Percentiles rank a stretch among this genome's conserved stretches.
phyloP scores from a whole-genome alignment of 2,113 vertebrate genomes.

The Brachirus orientalis region DNA sequence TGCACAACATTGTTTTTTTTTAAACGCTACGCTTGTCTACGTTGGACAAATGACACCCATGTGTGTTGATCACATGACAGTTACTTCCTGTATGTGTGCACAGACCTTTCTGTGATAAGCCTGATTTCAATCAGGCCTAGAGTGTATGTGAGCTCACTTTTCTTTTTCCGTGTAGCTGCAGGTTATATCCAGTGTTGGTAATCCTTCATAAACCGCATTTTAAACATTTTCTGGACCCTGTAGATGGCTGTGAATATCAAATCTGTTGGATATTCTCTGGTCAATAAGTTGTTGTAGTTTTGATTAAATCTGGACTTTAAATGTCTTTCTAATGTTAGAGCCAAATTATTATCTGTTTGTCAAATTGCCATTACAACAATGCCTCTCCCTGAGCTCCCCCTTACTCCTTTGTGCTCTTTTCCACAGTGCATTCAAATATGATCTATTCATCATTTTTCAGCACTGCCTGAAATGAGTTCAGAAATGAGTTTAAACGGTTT shows the following conservation, averaged over 20 bases:
- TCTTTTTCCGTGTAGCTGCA: not conserved
- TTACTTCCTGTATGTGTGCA: no score
- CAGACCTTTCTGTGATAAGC: conserved; percentile 9
- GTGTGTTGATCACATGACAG: no score
- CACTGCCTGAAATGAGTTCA: not conserved
- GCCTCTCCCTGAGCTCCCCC: not conserved
- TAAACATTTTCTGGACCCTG: conserved; percentile 37
- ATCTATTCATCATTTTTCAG: not conserved
- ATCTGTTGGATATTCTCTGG: conserved; percentile 40
- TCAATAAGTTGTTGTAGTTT: conserved; percentile 23
- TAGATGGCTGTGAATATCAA: conserved; percentile 50
- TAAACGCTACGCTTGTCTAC: no score
- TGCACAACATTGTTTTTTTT: no score
- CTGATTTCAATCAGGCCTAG: conserved; percentile 25
- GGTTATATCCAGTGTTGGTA: conserved; percentile 9
- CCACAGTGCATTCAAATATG: not conserved
- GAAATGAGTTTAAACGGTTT: no score
- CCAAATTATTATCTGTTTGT: conserved; percentile 25
- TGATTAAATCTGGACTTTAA: conserved; percentile 55
- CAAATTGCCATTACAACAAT: not conserved
- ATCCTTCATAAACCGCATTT: conserved; percentile 22
- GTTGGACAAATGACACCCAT: no score
- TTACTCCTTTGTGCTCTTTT: not conserved
- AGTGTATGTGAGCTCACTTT: not conserved
- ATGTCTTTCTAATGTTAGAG: conserved; percentile 53